These are phyloP conservation scores for human (Homo sapiens) DNA, from an alignment of 2,113 vertebrate species.

Conservation along the genomic window GRCh38 chr7:103146501-103147000, in stretches of 20 bases:
- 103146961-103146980: not conserved
- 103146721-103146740: not conserved
- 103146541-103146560: not conserved
- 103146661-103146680: not conserved
- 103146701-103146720: not conserved
- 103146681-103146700: not conserved
- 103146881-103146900: not conserved
- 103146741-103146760: not conserved
- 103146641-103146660: not conserved
- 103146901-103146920: constrained; percentile 6
- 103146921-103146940: not conserved
- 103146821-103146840: not conserved
- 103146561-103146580: not conserved
- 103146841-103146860: not conserved
- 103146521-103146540: not conserved
- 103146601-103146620: not conserved
- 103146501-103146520: not conserved
- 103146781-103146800: not conserved
- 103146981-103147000: constrained; percentile 9
- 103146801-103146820: not conserved
- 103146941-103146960: not conserved
- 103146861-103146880: not conserved
- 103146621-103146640: not conserved
- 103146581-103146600: not conserved
- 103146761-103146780: not conserved